Conservation (phyloP, 2,113 vertebrate species). For the Macaca fascicularis region T2T-MFA8v1.1 NC_088381.1:169151001-169151500, state of each 20-base stretch:
- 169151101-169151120: not conserved
- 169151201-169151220: not conserved
- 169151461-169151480: not conserved
- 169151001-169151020: not conserved
- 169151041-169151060: not conserved
- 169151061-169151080: not conserved
- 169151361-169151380: not conserved
- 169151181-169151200: not conserved
- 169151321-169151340: not conserved
- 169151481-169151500: not conserved
- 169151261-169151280: not conserved
- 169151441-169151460: not conserved
- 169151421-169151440: not conserved
- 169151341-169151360: not conserved
- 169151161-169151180: no score
- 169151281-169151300: not conserved
- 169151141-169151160: not conserved
- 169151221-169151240: not conserved
- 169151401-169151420: not conserved
- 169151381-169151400: not conserved
- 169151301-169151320: not conserved
- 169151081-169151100: not conserved
- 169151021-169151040: not conserved
- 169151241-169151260: rapidly evolving
- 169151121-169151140: not conserved